phyloP scores from a whole-genome alignment of 2,888 invertebrate genomes.

The Caenorhabditis sulstoni region DNA sequence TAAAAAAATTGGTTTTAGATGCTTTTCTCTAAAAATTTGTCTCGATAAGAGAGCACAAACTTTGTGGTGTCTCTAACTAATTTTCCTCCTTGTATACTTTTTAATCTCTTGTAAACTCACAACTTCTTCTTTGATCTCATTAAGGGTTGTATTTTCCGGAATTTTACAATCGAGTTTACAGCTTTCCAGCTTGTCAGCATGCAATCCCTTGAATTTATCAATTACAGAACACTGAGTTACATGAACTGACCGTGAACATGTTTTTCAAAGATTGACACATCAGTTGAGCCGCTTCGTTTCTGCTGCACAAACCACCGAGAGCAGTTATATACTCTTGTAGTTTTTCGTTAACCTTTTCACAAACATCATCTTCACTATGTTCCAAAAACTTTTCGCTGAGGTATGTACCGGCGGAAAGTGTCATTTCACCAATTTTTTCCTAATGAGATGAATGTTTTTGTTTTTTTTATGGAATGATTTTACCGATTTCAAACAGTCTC shows the following conservation, averaged over 20 bases:
- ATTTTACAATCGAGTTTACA: conserved; percentile 75
- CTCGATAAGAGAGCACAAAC: too few relatives aligned
- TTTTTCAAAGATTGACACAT: conserved; percentile 78
- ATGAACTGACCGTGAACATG: conserved; percentile 75
- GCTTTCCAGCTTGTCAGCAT: conserved; percentile 75
- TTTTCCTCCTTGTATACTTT: too few relatives aligned
- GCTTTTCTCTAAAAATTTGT: too few relatives aligned
- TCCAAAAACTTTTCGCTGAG: conserved; percentile 78
- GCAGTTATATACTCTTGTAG: conserved; percentile 77
- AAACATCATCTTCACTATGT: conserved; percentile 75
- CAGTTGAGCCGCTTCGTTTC: conserved; percentile 76
- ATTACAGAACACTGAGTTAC: too few relatives aligned
- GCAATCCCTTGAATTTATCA: conserved; percentile 74
- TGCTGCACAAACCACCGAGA: conserved; percentile 74
- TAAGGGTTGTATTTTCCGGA: conserved; percentile 11
- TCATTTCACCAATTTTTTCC: conserved; percentile 80
- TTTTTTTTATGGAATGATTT: conserved; percentile 1
- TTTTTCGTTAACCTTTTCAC: conserved; percentile 73
- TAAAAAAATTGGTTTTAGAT: too few relatives aligned
- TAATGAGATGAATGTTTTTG: conserved; percentile 44
- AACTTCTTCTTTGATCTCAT: background rate
- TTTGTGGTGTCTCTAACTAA: too few relatives aligned
- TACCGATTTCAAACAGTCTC: conserved; percentile 74
- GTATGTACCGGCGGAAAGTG: conserved; percentile 79
- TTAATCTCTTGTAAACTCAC: too few relatives aligned